These are phyloP conservation scores for Trichogramma evanescens DNA, from an alignment of 2,888 invertebrate species.

Conservation along the genomic window DNA sequence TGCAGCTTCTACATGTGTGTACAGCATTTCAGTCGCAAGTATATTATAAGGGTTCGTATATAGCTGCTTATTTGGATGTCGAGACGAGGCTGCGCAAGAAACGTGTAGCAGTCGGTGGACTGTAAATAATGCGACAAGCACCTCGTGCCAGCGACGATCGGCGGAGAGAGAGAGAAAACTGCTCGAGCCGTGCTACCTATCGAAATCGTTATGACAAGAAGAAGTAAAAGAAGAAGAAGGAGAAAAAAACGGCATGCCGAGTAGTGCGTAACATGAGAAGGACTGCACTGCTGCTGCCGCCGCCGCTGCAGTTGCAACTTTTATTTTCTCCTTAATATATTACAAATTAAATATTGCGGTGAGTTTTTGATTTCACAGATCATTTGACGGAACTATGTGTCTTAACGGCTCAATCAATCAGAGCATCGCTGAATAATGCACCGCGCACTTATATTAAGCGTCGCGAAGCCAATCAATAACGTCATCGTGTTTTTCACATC, in stretches of 20 bases:
- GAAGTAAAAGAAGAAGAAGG: constrained; percentile 4
- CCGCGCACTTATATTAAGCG: not conserved
- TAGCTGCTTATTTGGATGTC: too few relatives aligned
- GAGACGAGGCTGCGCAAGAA: not conserved
- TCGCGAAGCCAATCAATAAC: not conserved
- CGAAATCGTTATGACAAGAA: not conserved
- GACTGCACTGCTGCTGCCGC: constrained; percentile 11
- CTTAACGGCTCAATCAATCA: constrained; percentile 25
- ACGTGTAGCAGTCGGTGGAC: constrained; percentile 7
- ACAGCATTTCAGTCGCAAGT: too few relatives aligned
- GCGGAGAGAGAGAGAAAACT: not conserved
- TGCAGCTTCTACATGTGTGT: too few relatives aligned
- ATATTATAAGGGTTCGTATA: too few relatives aligned
- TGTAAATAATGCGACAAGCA: constrained; percentile 16
- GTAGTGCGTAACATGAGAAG: constrained; percentile 9
- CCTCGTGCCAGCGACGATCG: not conserved
- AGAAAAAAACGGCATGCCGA: constrained; percentile 5
- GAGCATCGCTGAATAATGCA: not conserved
- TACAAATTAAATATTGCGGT: too few relatives aligned
- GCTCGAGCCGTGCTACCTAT: not conserved
- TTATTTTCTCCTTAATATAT: not conserved
- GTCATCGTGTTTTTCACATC: too few relatives aligned
- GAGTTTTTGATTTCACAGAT: constrained; percentile 18
- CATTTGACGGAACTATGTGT: constrained; percentile 13
- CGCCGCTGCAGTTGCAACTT: not conserved